These are phyloP conservation scores for Papilio glaucus DNA, from an alignment of 1,140 invertebrate species.

Conservation along the genomic window DNA sequence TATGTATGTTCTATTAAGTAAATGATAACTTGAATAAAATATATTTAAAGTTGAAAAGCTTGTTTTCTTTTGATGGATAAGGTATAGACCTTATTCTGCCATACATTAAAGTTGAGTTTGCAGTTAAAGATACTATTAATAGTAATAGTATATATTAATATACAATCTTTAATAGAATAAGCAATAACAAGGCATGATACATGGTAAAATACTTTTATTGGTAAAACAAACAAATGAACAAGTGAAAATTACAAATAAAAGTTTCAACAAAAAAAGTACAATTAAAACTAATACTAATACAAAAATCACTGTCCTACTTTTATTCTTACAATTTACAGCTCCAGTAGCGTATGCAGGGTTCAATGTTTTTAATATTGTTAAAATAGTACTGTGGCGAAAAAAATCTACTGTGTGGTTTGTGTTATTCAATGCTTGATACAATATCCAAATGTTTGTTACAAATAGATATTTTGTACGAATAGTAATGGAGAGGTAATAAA, in stretches of 20 bases:
- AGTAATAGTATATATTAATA: too few species aligned
- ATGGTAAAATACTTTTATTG: slow-evolving; percentile 59
- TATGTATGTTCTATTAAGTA: slow-evolving; percentile 13
- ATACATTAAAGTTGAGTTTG: too few species aligned
- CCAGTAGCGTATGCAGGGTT: not conserved
- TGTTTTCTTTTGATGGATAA: not conserved
- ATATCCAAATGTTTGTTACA: not conserved
- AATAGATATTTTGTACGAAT: not conserved
- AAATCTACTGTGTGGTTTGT: slow-evolving; percentile 3
- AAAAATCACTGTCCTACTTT: slow-evolving; percentile 44
- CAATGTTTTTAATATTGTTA: slow-evolving; percentile 3
- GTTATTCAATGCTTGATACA: not conserved
- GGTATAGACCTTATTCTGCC: not conserved
- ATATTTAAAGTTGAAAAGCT: not conserved
- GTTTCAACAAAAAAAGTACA: slow-evolving; percentile 49
- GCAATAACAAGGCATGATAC: slow-evolving; percentile 10
- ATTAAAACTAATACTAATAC: slow-evolving; percentile 51
- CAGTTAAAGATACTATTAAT: too few species aligned
- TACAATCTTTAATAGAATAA: not conserved
- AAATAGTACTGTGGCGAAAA: slow-evolving; percentile 21
- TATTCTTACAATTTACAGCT: slow-evolving; percentile 39
- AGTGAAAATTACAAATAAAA: slow-evolving; percentile 53
- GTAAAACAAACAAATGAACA: slow-evolving; percentile 62
- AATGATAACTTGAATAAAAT: slow-evolving; percentile 11
- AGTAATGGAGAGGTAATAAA: not conserved